Base-by-base conservation (phyloP, 2,113 vertebrate genomes). In the Lipotes vexillifer region DNA sequence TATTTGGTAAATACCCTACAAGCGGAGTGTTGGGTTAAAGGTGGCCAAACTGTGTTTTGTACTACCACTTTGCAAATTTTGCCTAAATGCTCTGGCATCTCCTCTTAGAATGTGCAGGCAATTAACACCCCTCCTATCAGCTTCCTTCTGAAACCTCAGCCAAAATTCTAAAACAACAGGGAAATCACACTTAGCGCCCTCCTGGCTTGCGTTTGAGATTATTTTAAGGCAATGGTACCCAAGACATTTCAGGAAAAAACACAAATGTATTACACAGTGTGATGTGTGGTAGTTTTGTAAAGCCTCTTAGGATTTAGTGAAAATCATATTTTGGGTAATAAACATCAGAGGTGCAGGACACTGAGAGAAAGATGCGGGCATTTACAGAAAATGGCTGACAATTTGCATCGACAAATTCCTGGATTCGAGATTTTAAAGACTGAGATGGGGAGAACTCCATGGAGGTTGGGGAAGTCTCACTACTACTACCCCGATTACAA, bases 101-200 rank as follows among this genome's bases (percentile, higher is more conserved):
- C 38, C n/a, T 69, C 57, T 65, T 71, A 88, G 74, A 88, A 66
- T 14, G 11, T 31, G 68, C 21, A 63, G 90, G 92, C 57, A 90
- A 75, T 75, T 90, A 94, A 27, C 88, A 81, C 63, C 57, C 33
- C 87, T 85, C 36, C 29, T 81, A 72, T 75, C 71, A 90, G 72
- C 57, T 93, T 33, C 77, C 33, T 80, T 80, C 77, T 38, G 21
- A 23, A 78, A 57, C 9, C 31, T 88, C 86, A 29, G 96, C 82
- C 75, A 77, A 88, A 94, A 77, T 86, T 91, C 75, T 80, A 38
- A 88, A 96, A 71, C 92, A 77, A 94, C 84, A 90, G 77, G 52
- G 88, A 93, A 78, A 94, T 97, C 93, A 88, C 95, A 93, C 61
- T 80, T 81, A 61, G 36, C 46, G 1, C 49, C 65, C 23, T 68